A percentile compares a stretch with the other conserved stretches of the same genome.
phyloP scores from a whole-genome alignment of 2,113 vertebrate genomes.

The cattle (Bos taurus) region ARS-UCD2.0 NC_037330.1:103535001-103535500 shows the following conservation, averaged over 20 bases:
- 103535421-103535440: not conserved
- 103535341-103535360: not conserved
- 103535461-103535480: not conserved
- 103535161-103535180: not conserved
- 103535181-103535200: not conserved
- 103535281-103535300: not conserved
- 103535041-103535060: not conserved
- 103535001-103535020: not conserved
- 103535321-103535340: not conserved
- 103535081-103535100: not conserved
- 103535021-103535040: not conserved
- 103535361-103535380: not conserved
- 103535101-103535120: not conserved
- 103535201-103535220: not conserved
- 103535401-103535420: not conserved
- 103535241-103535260: not conserved
- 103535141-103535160: not conserved
- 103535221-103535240: not conserved
- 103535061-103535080: not conserved
- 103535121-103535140: not conserved
- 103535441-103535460: not conserved
- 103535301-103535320: not conserved
- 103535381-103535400: not conserved
- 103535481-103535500: not conserved
- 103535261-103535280: not conserved